Percentiles rank a stretch among this genome's conserved stretches.
These are phyloP conservation scores for Cataglyphis hispanica DNA, from an alignment of 1,140 invertebrate species.

Conservation along the genomic window DNA sequence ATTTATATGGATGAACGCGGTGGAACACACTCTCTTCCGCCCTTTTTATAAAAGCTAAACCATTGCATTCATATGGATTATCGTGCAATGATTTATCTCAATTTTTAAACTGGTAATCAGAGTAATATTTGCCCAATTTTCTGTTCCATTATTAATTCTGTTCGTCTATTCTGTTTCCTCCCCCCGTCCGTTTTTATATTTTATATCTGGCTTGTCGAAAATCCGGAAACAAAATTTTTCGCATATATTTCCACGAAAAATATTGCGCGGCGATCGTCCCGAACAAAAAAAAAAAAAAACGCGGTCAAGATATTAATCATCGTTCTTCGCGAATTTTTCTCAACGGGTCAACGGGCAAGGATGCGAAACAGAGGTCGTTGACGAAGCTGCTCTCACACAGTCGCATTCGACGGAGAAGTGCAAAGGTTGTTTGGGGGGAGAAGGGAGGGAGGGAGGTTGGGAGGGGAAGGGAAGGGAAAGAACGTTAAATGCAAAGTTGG, in stretches of 20 bases:
- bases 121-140: background rate
- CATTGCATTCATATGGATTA: background rate
- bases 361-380: conserved; percentile 10
- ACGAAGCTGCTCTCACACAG: background rate
- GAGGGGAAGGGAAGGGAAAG: background rate
- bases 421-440: conserved; percentile 16
- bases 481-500: conserved; percentile 60
- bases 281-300: background rate
- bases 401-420: conserved; percentile 20
- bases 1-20: background rate
- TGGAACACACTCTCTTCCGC: too few relatives aligned
- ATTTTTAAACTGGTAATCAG: conserved; percentile 1
- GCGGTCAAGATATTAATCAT: conserved; percentile 20
- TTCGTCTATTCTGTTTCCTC: background rate
- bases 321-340: conserved; percentile 29
- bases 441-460: too few relatives aligned
- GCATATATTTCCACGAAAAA: background rate
- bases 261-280: background rate
- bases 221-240: background rate
- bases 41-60: conserved; percentile 2
- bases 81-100: background rate
- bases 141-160: background rate
- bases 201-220: background rate
- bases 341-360: background rate
- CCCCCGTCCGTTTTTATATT: background rate